Percentiles rank a stretch among this genome's conserved stretches.
Conservation (phyloP, 2,113 vertebrate species). For the Eidolon helvum region DNA sequence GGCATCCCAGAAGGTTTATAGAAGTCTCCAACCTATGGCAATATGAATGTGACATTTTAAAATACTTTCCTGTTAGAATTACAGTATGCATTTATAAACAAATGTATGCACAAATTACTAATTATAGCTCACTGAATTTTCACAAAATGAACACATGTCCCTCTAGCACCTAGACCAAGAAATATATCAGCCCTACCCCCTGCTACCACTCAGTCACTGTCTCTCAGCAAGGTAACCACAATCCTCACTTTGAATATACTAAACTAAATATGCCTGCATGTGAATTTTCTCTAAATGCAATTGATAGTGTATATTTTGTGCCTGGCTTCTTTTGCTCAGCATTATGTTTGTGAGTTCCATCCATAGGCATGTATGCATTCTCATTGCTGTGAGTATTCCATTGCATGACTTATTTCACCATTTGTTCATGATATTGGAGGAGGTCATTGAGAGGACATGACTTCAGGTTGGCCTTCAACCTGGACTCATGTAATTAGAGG, state of each 20-base stretch:
- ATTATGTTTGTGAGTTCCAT: neutral
- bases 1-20: neutral
- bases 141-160: neutral
- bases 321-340: neutral
- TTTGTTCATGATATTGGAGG: neutral
- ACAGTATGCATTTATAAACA: neutral
- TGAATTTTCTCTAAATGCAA: neutral
- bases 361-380: neutral
- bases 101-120: neutral
- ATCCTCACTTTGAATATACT: neutral
- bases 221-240: neutral
- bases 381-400: neutral
- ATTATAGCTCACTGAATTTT: neutral
- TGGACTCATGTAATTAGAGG: neutral
- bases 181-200: neutral
- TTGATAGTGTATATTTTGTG: too few relatives aligned
- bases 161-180: neutral
- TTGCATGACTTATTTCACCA: neutral
- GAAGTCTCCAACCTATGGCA: neutral
- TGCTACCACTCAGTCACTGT: neutral
- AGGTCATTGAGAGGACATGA: neutral
- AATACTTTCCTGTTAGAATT: neutral
- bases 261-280: neutral
- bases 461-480: neutral
- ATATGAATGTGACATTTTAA: neutral